Conservation (phyloP, 2,888 invertebrate species). For the Camponotus fellah region DNA sequence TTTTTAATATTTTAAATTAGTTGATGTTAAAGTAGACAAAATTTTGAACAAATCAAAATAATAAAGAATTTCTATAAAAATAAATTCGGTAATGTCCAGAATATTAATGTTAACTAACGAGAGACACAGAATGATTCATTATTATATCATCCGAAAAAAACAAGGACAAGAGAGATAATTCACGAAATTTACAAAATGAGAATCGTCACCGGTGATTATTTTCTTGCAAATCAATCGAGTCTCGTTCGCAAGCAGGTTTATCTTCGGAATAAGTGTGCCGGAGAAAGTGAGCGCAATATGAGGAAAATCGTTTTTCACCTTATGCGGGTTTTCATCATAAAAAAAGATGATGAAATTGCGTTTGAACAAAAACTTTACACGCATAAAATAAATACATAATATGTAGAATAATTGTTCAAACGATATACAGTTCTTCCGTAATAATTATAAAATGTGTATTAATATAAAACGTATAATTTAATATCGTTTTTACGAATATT, state of each 20-base stretch:
- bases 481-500: background rate
- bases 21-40: background rate
- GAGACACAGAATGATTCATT: slow-evolving; percentile 19
- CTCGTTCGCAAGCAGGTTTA: slow-evolving; percentile 34
- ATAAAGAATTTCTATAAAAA: background rate
- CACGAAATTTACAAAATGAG: slow-evolving; percentile 33
- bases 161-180: background rate
- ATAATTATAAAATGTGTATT: background rate
- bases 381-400: background rate
- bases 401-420: background rate
- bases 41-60: background rate
- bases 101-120: background rate
- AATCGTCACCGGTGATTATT: slow-evolving; percentile 24
- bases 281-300: slow-evolving; percentile 48
- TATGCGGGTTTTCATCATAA: slow-evolving; percentile 5
- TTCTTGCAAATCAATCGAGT: slow-evolving; percentile 30
- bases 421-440: background rate
- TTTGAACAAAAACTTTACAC: background rate
- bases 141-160: background rate
- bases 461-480: background rate
- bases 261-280: slow-evolving; percentile 6
- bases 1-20: slow-evolving; percentile 1
- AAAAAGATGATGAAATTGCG: background rate
- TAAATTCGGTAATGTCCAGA: background rate
- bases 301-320: slow-evolving; percentile 41